These are phyloP conservation scores for Rhea americana DNA, from an alignment of 2,113 vertebrate species.

Conservation along the genomic window DNA sequence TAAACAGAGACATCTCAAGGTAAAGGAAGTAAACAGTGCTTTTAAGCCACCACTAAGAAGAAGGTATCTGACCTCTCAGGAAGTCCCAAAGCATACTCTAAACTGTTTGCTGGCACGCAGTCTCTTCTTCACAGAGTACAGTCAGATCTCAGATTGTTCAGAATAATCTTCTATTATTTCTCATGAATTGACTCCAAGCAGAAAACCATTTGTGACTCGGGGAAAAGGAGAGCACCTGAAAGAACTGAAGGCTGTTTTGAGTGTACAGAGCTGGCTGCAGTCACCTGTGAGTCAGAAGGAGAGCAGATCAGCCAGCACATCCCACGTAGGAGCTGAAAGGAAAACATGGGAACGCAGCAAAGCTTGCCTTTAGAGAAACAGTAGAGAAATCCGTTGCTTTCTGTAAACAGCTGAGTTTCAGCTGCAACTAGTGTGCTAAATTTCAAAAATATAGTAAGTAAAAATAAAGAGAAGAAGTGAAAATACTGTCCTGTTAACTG, in stretches of 20 bases:
- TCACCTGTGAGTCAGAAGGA: neutral
- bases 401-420: fast-evolving
- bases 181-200: neutral
- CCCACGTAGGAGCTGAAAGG: neutral
- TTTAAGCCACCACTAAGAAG: neutral
- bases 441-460: neutral
- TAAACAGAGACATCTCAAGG: neutral
- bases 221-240: neutral
- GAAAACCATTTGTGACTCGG: neutral
- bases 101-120: neutral
- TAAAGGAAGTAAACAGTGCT: neutral
- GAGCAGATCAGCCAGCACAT: neutral
- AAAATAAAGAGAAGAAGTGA: neutral
- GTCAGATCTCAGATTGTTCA: neutral
- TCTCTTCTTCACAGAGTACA: neutral
- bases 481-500: neutral
- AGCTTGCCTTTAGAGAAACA: neutral
- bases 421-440: neutral
- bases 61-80: neutral
- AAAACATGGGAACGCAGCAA: neutral
- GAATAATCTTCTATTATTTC: neutral
- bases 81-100: neutral
- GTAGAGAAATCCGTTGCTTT: neutral
- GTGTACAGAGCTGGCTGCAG: neutral
- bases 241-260: neutral